Evolutionary conservation across 2,888 invertebrate species (phyloP).

Genomic region (Drosophila neoperkinsi): DNA sequence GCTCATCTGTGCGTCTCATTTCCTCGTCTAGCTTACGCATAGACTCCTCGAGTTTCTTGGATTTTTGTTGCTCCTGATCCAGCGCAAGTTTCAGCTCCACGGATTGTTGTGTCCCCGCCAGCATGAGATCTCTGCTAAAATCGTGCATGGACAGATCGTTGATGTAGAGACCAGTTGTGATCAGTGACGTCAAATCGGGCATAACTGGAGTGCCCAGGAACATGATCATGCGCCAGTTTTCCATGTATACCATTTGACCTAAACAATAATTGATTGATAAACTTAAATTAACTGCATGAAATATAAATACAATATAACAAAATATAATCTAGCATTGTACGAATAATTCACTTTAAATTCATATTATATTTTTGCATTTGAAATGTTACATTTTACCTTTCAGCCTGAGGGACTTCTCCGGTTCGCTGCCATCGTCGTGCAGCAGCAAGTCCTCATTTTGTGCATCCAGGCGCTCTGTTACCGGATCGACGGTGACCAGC

Average conservation of each 20-base stretch:
- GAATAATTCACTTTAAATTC: neutral
- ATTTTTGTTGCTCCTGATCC: slow-evolving; percentile 98
- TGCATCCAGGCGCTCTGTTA: slow-evolving; percentile 89
- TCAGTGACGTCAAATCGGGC: slow-evolving; percentile 96
- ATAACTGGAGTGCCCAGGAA: slow-evolving; percentile 98
- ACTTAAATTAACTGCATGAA: neutral
- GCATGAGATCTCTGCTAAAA: slow-evolving; percentile 97
- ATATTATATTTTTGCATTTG: neutral
- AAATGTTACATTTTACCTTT: slow-evolving; percentile 88
- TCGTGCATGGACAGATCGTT: slow-evolving; percentile 99
- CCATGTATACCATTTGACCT: slow-evolving; percentile 99
- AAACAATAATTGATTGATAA: neutral
- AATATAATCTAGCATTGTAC: neutral
- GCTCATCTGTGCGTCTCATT: slow-evolving; percentile 97
- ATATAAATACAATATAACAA: neutral
- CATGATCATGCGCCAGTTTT: slow-evolving; percentile 99
- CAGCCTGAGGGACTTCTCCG: slow-evolving; percentile 91
- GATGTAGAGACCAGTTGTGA: slow-evolving; percentile 97
- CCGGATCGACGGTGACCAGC: slow-evolving; percentile 94
- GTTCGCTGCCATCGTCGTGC: slow-evolving; percentile 87
- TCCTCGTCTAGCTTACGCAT: slow-evolving; percentile 98
- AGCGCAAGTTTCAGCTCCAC: slow-evolving; percentile 97
- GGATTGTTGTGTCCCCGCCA: slow-evolving; percentile 98
- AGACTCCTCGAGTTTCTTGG: slow-evolving; percentile 97
- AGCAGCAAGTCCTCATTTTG: slow-evolving; percentile 85